Percentiles rank a stretch among this genome's conserved stretches.
Evolutionary conservation across 2,797 vertebrate genomes (phyloP).

Genomic region (Trachurus trachurus): DNA sequence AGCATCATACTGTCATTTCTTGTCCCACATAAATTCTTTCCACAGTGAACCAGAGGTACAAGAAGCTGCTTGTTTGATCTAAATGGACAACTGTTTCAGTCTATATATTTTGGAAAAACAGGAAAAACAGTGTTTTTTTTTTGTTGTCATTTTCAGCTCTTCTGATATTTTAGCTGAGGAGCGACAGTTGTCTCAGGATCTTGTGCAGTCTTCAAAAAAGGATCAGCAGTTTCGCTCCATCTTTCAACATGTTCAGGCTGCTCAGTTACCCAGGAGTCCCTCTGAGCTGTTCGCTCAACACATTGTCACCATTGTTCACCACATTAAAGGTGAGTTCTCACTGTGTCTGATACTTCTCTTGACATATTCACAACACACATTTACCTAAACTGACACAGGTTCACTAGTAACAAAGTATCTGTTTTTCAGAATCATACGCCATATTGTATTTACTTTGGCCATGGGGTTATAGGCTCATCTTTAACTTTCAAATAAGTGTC

Average conservation of each 20-base stretch:
- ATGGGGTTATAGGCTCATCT: not conserved
- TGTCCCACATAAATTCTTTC: not conserved
- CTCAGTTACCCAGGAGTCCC: conserved; percentile 90
- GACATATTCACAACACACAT: not conserved
- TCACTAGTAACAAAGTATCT: not conserved
- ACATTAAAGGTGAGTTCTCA: conserved; percentile 91
- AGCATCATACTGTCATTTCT: conserved; percentile 34
- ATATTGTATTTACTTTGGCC: conserved; percentile 1
- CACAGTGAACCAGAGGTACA: not conserved
- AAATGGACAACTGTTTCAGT: not conserved
- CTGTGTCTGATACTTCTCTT: not conserved
- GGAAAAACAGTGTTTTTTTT: not conserved
- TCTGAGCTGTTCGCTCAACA: conserved; percentile 98
- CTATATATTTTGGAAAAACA: too few relatives aligned
- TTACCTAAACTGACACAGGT: not conserved
- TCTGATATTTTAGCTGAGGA: conserved; percentile 93
- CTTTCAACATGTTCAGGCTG: conserved; percentile 94
- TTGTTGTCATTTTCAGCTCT: conserved; percentile 82
- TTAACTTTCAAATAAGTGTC: not conserved
- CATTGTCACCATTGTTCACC: conserved; percentile 97
- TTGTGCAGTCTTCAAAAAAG: conserved; percentile 94
- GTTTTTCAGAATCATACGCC: conserved; percentile 14
- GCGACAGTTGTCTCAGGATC: conserved; percentile 93
- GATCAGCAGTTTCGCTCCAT: conserved; percentile 95
- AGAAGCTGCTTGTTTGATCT: too few relatives aligned